Percentiles rank a stretch among this genome's conserved stretches.
Evolutionary conservation across 2,888 invertebrate genomes (phyloP).

Genomic region (Willowsia nigromaculata): DNA sequence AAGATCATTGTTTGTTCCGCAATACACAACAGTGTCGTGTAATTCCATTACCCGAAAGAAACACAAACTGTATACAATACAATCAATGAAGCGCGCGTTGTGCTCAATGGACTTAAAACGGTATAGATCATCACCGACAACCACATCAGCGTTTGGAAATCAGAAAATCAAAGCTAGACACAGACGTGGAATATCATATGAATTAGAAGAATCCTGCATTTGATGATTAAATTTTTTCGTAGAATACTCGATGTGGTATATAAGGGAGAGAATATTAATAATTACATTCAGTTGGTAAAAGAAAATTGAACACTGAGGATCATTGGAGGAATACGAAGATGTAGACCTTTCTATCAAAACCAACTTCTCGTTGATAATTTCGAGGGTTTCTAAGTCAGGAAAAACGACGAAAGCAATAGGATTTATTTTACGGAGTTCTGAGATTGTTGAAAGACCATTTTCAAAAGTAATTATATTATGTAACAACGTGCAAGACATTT

Average conservation of each 20-base stretch:
- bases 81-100: background rate
- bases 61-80: background rate
- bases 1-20: background rate
- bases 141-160: background rate
- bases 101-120: background rate
- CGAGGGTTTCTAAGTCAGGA: background rate
- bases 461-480: background rate
- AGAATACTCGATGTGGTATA: too few relatives aligned
- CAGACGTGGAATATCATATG: background rate
- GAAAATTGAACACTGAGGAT: too few relatives aligned
- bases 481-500: background rate
- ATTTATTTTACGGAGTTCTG: background rate
- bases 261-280: too few relatives aligned
- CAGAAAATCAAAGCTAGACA: background rate
- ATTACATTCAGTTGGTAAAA: too few relatives aligned
- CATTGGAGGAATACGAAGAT: background rate
- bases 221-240: too few relatives aligned
- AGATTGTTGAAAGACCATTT: background rate
- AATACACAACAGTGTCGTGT: background rate
- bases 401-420: background rate
- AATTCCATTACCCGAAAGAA: background rate
- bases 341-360: background rate
- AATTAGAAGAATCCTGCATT: background rate
- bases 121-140: background rate
- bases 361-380: background rate